phyloP scores from a whole-genome alignment of 2,113 vertebrate species.

The Odontesthes bonariensis region DNA sequence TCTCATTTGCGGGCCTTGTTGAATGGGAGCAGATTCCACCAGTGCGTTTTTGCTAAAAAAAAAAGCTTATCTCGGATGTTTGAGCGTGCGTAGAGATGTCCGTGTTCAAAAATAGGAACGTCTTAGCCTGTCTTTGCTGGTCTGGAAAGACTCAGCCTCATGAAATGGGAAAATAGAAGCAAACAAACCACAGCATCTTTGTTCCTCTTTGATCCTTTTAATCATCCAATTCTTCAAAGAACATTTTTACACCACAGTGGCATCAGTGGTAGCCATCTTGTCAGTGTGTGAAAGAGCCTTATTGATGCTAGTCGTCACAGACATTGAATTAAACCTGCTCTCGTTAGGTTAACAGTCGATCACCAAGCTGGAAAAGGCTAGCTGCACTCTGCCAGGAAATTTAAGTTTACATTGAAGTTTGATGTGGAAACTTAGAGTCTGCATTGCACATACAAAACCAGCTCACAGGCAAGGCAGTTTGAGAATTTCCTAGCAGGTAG shows the following conservation, averaged over 20 bases:
- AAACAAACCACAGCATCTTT: background rate
- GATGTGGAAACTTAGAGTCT: too few relatives aligned
- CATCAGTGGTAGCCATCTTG: background rate
- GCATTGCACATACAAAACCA: too few relatives aligned
- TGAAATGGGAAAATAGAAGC: background rate
- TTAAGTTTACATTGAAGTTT: too few relatives aligned
- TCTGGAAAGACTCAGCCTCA: background rate
- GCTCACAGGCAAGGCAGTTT: too few relatives aligned
- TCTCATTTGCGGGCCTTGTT: background rate
- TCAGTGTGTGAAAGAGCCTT: background rate
- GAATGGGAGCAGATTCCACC: background rate
- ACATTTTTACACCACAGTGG: background rate
- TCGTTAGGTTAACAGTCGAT: too few relatives aligned
- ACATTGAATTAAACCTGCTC: background rate
- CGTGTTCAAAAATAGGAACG: background rate
- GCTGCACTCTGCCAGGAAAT: background rate
- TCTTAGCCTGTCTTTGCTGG: conserved; percentile 18
- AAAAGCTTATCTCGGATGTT: conserved; percentile 8
- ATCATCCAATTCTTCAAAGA: background rate
- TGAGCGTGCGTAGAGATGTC: background rate
- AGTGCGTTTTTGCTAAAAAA: background rate
- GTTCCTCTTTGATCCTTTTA: background rate
- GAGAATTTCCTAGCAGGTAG: too few relatives aligned
- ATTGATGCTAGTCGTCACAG: background rate
- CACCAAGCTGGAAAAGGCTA: too few relatives aligned